phyloP scores from a whole-genome alignment of 2,113 vertebrate genomes.

The Grammomys surdaster region DNA sequence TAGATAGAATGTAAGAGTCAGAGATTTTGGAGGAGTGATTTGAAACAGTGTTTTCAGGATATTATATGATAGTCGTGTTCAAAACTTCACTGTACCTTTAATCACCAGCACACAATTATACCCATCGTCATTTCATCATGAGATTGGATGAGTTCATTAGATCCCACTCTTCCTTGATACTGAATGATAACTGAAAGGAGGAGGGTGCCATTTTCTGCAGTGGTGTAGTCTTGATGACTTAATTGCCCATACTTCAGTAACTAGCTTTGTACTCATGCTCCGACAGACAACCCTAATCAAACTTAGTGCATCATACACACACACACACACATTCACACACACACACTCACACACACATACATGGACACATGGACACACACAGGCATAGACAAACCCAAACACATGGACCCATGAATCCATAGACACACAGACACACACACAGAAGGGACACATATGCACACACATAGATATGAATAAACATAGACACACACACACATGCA shows the following conservation, averaged over 20 bases:
- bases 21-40: not conserved
- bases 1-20: not conserved
- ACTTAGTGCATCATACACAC: not conserved
- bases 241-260: not conserved
- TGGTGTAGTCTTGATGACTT: not conserved
- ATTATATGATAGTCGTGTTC: rapidly evolving
- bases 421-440: not conserved
- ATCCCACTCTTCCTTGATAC: not conserved
- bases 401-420: too few relatives aligned
- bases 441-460: too few relatives aligned
- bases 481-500: not conserved
- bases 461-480: too few relatives aligned
- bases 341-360: not conserved
- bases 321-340: not conserved
- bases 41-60: not conserved
- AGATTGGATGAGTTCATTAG: not conserved
- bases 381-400: too few relatives aligned
- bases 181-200: not conserved
- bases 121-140: not conserved
- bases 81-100: not conserved
- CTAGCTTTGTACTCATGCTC: not conserved
- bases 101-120: too few relatives aligned
- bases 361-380: not conserved
- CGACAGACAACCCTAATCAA: not conserved
- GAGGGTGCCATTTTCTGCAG: not conserved